Evolutionary conservation across 2,113 vertebrate genomes (phyloP).

Genomic region (Lagenorhynchus albirostris): DNA sequence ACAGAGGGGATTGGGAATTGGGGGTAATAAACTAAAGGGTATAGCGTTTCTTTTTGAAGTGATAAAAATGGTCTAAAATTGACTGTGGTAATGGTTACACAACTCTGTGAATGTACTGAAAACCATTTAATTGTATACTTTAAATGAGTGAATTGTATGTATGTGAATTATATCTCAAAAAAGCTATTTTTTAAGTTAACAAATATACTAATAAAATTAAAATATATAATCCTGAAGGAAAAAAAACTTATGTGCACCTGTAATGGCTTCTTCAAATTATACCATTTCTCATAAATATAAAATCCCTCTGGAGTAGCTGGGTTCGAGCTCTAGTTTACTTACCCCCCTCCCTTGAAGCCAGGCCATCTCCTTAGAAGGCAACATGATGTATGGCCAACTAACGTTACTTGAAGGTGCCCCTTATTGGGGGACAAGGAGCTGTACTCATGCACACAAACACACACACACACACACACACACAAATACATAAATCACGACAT

Average conservation of each 20-base stretch:
- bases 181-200: neutral
- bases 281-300: neutral
- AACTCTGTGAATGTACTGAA: neutral
- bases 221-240: neutral
- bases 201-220: conserved; percentile 12
- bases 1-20: no score
- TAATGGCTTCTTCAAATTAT: neutral
- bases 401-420: neutral
- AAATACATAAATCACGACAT: neutral
- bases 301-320: neutral
- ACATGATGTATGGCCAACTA: neutral
- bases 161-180: neutral
- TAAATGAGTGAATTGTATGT: neutral
- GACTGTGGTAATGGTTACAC: neutral
- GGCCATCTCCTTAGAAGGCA: neutral
- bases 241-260: neutral
- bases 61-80: neutral
- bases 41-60: neutral
- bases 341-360: neutral
- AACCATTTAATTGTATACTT: neutral
- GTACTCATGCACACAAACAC: neutral
- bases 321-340: neutral
- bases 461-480: no score
- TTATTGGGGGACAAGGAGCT: neutral
- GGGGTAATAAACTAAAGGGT: neutral